phyloP scores from a whole-genome alignment of 2,113 vertebrate species.

The Perca fluviatilis region DNA sequence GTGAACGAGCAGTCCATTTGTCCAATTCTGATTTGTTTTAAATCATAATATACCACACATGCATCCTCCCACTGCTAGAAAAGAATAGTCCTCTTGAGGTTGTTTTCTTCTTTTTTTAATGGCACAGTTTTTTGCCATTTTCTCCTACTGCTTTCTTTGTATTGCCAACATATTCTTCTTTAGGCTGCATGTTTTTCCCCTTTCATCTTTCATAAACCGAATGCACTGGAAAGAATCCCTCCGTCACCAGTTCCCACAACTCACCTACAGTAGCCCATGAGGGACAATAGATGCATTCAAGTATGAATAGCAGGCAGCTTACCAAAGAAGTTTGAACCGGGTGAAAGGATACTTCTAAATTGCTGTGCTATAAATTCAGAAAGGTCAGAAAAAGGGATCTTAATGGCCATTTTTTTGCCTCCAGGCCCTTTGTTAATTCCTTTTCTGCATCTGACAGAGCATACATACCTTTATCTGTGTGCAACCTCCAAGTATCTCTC shows the following conservation, averaged over 20 bases:
- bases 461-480: conserved; percentile 4
- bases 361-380: conserved; percentile 24
- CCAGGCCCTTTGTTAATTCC: background rate
- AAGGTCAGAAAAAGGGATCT: too few relatives aligned
- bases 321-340: conserved; percentile 35
- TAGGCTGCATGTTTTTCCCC: background rate
- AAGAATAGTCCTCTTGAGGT: conserved; percentile 12
- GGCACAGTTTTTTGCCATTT: background rate
- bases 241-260: conserved; percentile 59
- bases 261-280: conserved; percentile 63
- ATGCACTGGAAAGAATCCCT: conserved; percentile 56
- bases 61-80: conserved; percentile 29
- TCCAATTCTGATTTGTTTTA: conserved; percentile 26
- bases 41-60: conserved; percentile 28
- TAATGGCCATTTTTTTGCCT: background rate
- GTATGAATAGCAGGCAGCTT: conserved; percentile 57
- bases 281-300: conserved; percentile 71
- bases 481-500: background rate
- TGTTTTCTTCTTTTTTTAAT: conserved; percentile 4
- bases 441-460: conserved; percentile 1
- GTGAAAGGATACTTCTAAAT: conserved; percentile 45
- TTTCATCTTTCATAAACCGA: conserved; percentile 30
- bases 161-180: conserved; percentile 10
- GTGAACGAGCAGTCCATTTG: conserved; percentile 16
- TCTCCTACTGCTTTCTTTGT: conserved; percentile 3